Evolutionary conservation across 2,113 vertebrate species (phyloP).

Genomic region (Cettia cetti): DNA sequence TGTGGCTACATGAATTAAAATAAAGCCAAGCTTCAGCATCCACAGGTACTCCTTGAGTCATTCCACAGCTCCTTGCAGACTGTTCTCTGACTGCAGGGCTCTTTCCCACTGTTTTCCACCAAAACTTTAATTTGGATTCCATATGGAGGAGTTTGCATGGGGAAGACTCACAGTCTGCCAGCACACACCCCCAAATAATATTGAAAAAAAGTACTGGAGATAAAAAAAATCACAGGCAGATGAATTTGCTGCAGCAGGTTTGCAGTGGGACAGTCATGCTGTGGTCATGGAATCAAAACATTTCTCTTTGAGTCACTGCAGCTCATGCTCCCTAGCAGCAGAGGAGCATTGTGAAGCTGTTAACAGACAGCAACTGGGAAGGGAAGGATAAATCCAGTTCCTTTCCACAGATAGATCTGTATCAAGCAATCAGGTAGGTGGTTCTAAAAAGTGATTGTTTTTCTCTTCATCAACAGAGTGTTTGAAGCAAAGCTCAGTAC

Average conservation of each 20-base stretch:
- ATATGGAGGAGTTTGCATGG: not conserved
- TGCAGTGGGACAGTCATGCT: not conserved
- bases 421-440: not conserved
- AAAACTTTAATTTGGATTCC: not conserved
- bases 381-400: not conserved
- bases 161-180: not conserved
- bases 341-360: not conserved
- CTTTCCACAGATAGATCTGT: not conserved
- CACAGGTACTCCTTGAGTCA: not conserved
- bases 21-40: not conserved
- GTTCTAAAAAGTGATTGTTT: not conserved
- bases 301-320: not conserved
- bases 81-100: not conserved
- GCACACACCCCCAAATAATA: not conserved
- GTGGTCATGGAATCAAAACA: not conserved
- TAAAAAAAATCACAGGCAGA: not conserved
- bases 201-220: not conserved
- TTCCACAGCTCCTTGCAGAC: not conserved
- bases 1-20: not conserved
- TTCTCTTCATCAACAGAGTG: not conserved
- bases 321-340: not conserved
- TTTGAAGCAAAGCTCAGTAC: not conserved
- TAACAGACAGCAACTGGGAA: not conserved
- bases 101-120: not conserved
- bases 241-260: not conserved